phyloP scores from a whole-genome alignment of 2,888 invertebrate genomes.

The Eutolmus rufibarbis region DNA sequence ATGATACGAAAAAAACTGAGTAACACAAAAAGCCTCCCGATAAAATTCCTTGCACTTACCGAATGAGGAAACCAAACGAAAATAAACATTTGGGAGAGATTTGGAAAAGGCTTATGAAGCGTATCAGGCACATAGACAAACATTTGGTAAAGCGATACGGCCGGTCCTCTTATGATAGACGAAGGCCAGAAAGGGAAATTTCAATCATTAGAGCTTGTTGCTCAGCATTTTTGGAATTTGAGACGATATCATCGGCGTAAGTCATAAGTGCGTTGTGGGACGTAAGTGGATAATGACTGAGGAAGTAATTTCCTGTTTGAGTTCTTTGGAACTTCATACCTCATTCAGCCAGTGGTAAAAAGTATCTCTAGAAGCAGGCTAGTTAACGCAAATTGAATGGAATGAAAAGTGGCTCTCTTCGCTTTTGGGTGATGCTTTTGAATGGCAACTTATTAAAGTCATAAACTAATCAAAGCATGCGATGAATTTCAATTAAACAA shows the following conservation, averaged over 20 bases:
- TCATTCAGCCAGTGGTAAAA: background rate
- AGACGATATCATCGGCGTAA: slow-evolving; percentile 11
- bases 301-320: background rate
- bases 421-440: background rate
- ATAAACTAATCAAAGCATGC: background rate
- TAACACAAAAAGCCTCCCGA: background rate
- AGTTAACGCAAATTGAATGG: background rate
- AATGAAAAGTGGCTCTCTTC: background rate
- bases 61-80: background rate
- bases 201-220: slow-evolving; percentile 22
- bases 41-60: background rate
- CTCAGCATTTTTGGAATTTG: slow-evolving; percentile 2
- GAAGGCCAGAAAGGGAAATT: background rate
- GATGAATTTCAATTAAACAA: background rate
- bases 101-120: background rate
- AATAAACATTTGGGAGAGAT: slow-evolving; percentile 6
- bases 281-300: background rate
- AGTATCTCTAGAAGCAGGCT: background rate
- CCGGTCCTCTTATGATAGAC: background rate
- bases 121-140: background rate
- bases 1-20: background rate
- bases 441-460: background rate
- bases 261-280: background rate
- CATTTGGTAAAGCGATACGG: slow-evolving; percentile 25
- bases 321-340: background rate